Base-by-base conservation (phyloP, 2,113 vertebrate genomes). In the Calcarius ornatus region DNA sequence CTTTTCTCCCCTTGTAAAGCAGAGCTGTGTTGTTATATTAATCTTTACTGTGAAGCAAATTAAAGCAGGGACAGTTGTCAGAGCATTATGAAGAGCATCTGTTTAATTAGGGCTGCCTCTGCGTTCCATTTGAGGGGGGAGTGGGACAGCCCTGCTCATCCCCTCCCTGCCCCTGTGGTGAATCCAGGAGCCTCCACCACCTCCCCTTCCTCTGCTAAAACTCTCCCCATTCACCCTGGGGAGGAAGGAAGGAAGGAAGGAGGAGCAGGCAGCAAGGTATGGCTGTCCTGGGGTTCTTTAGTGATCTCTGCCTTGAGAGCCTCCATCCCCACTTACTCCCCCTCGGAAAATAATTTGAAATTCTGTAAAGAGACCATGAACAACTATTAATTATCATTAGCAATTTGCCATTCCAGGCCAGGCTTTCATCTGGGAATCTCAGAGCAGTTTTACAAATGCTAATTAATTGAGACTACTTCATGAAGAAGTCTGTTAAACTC, bases 371-470 rank as follows among this genome's bases (percentile, higher is more conserved):
- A 89, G 82, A 87, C 87, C 66, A 72, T 88, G 94, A 94, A 79
- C 95, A 95, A 91, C 92, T 91, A 92, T 96, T 96, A 95, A 96
- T 97, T 97, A 97, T 94, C 95, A 88, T 92, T 94, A 95, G 95
- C 80, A 95, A 95, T 97, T 96, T 95, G 94, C 96, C 85, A 89
- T 92, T 85, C 92, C 88, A 81, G 88, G 89, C 75, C 92, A 93
- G 93, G 91, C 88, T 96, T 95, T 93, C 93, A 89, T 88, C 88
- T 91, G 93, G 95, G 90, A 94, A 95, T 92, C 89, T 94, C 92
- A 84, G 81, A 85, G 59, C 73, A 68, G 80, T 96, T 97, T 91
- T 76, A 76, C 86, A 94, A 94, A 94, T 82, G 76, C 94, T 95
- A 94, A 95, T 97, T 97, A 96, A 97, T 96, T 82, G 88, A 93